Evolutionary conservation across 2,113 vertebrate genomes (phyloP), one percentile per base, ranked within the genome.

Genomic region (Clarias magur): DNA sequence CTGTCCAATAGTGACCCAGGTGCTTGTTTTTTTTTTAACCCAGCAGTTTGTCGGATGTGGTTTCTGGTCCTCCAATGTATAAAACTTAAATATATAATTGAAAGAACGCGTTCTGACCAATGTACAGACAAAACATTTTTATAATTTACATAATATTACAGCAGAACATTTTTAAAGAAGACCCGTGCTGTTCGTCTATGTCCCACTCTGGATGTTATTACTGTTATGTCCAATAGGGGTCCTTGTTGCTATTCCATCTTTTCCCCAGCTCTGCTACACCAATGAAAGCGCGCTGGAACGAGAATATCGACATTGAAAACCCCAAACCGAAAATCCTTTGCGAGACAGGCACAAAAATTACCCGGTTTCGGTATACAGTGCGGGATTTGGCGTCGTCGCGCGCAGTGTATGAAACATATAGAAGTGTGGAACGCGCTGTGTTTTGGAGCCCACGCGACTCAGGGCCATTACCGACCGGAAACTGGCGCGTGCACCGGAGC

Each of bases 291-390:
- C 84, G 83, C 63, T 68, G 63, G 21, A 56, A 73, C 78, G 87
- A 88, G 88, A 86, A 85, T 59, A 80, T 83, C 81, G 84, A 53
- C 82, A 65, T 62, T 4, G 81, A 84, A n/a, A 75, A 80, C 4
- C 34, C 13, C 19, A 67, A 79, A 89, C 30, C 75, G 68, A 59
- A 75, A 84, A 54, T 48, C 84, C 75, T 88, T 79, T 68, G 82
- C 83, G 38, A 65, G 7, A 81, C 75, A 63, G 54, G 57, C 57
- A 68, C 84, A 70, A 85, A 48, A 87, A 87, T 80, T 88, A 87
- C 62, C 89, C 75, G 89, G 62, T 85, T 59, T 56, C 17, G 38
- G 34, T 56, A 67, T 21, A 38, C 53, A 17, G 5, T 13, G 76
- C 62, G 68, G 27, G 62, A 81, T 85, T 27, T 10, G 12, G 56